These are phyloP conservation scores for Callitettix versicolor DNA, from an alignment of 1,140 invertebrate genomes.

Conservation along the genomic window DNA sequence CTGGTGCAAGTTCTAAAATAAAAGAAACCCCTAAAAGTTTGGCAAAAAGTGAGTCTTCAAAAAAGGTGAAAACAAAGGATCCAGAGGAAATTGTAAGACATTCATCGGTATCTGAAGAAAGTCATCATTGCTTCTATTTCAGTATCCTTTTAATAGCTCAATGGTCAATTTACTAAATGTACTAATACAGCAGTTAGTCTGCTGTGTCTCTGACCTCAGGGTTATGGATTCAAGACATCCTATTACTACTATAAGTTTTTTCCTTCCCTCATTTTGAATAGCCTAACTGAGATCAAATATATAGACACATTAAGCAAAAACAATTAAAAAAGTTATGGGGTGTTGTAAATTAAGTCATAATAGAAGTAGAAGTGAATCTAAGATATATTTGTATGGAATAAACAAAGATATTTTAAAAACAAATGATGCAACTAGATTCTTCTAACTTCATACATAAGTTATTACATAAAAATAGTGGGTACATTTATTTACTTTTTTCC, in stretches of 20 bases:
- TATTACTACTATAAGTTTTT: not conserved
- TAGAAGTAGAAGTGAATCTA: too few species aligned
- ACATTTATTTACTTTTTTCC: too few species aligned
- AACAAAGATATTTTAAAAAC: too few species aligned
- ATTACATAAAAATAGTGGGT: too few species aligned
- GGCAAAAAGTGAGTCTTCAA: not conserved
- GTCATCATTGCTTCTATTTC: slow-evolving; percentile 4
- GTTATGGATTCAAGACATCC: not conserved
- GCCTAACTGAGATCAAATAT: not conserved
- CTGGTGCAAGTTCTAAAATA: not conserved
- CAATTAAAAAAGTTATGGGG: too few species aligned
- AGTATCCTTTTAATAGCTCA: slow-evolving; percentile 5
- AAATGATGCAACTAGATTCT: too few species aligned
- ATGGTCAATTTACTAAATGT: not conserved
- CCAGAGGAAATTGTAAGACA: not conserved
- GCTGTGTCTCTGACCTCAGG: not conserved
- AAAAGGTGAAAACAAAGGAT: not conserved
- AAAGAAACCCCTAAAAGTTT: not conserved
- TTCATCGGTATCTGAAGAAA: not conserved
- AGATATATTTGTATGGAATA: too few species aligned
- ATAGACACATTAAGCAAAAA: not conserved
- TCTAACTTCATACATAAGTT: too few species aligned
- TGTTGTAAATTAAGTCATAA: too few species aligned
- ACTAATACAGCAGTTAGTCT: not conserved
- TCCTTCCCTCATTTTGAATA: not conserved